Evolutionary conservation across 1,140 invertebrate genomes (phyloP), one percentile per base, ranked within the genome.

Genomic region (Drosophila persimilis): DNA sequence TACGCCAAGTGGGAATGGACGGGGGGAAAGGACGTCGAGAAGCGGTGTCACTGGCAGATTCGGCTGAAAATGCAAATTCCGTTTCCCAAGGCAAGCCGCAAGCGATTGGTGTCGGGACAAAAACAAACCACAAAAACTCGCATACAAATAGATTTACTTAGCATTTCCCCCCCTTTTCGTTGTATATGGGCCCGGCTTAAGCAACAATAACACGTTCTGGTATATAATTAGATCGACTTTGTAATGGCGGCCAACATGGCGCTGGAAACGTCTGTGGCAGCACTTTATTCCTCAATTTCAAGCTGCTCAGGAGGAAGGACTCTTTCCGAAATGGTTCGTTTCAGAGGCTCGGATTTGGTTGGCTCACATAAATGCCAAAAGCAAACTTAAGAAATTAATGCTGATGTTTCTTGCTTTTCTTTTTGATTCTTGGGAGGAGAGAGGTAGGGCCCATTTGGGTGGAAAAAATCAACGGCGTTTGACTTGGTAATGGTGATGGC

Each of bases 181-280:
- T 39, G 43, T 61, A 52, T 44, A 29, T 9, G 6, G 41, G 45
- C 31, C 22, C 41, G 67, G 60, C 56, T 69, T 50, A 50, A 43
- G 59, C 46, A 45, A 74, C 59, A 73, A 77, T 74, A 74, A 70
- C 74, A 64, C 55, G 55, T 11, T 13, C 59, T 58, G 60, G 74
- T 74, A 71, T 74, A 77, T 77, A 77, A 77, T 77, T 77, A 77
- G 74, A 77, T 77, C 71, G 74, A 77, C 74, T 77, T 77, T 77
- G 74, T 74, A 77, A 77, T 77, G 71, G 71, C 74, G 74, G 59
- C 74, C 74, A 64, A 70, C 74, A 77, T 77, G 71, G 71, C 74
- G 74, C 74, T 77, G 74, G 74, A 74, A 74, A 77, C 74, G 74
- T 77, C 74, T 77, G 74, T 55, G 51, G 52, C 71, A 74, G 74